phyloP scores from a whole-genome alignment of 2,113 vertebrate species.

The Pimephales promelas region DNA sequence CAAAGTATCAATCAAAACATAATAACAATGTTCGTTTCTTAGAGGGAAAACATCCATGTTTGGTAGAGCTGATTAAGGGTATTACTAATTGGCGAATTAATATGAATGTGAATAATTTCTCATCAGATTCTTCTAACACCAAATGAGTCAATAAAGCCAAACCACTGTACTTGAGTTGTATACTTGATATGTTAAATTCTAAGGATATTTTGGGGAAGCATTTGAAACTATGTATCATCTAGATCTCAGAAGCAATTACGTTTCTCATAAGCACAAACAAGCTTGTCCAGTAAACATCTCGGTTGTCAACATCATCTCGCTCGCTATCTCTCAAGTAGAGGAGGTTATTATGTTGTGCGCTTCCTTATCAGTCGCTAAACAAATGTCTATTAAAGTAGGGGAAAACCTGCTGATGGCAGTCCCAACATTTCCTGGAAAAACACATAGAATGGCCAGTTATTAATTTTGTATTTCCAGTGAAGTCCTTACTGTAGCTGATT shows the following conservation, averaged over 20 bases:
- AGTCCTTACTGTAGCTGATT: not conserved
- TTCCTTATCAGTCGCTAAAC: conserved; percentile 24
- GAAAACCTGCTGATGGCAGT: conserved; percentile 15
- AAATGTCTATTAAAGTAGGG: not conserved
- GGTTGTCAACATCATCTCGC: not conserved
- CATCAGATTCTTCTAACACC: not conserved
- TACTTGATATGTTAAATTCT: not conserved
- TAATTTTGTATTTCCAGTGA: conserved; percentile 11
- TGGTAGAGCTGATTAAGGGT: no score
- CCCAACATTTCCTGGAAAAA: conserved; percentile 31
- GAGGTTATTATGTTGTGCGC: not conserved
- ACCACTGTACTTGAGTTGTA: not conserved
- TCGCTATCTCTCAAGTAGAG: not conserved
- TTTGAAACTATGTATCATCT: not conserved
- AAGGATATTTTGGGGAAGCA: not conserved
- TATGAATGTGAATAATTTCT: not conserved
- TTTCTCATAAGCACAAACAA: not conserved
- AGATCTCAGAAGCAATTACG: not conserved
- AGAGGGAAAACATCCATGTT: no score
- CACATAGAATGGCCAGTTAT: not conserved
- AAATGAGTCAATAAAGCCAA: not conserved
- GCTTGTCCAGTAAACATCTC: not conserved
- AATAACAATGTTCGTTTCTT: no score
- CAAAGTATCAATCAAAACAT: no score
- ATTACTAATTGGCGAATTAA: no score